A percentile compares a stretch with the other conserved stretches of the same genome.
Evolutionary conservation across 2,797 vertebrate species (phyloP).

Genomic region (Rhadinocentrus ornatus): DNA sequence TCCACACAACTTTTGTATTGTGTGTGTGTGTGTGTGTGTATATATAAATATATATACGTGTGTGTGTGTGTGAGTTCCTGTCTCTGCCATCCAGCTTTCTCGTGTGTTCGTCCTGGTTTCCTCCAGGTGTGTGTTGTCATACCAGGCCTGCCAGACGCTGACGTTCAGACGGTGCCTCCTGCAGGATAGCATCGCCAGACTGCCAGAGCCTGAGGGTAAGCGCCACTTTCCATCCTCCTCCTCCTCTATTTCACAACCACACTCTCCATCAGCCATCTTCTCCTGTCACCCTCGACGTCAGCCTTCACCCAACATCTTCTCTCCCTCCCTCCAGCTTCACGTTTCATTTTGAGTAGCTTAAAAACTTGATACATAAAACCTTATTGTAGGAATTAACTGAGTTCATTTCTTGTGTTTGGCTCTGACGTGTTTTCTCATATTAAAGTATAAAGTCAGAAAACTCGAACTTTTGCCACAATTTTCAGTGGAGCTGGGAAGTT

Average conservation of each 20-base stretch:
- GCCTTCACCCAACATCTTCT: constrained; percentile 34
- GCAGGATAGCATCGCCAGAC: constrained; percentile 92
- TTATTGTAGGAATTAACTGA: constrained; percentile 23
- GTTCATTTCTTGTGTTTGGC: not conserved
- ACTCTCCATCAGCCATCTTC: constrained; percentile 54
- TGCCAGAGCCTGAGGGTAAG: constrained; percentile 92
- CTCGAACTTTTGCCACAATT: not conserved
- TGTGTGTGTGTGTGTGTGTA: constrained; percentile 23
- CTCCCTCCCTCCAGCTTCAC: constrained; percentile 44
- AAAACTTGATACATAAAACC: constrained; percentile 32
- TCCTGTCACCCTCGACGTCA: constrained; percentile 62
- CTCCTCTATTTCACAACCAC: constrained; percentile 57
- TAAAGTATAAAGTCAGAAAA: too few species aligned
- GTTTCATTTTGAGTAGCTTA: constrained; percentile 15
- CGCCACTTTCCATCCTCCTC: constrained; percentile 62
- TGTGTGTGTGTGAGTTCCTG: constrained; percentile 20
- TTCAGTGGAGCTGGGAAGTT: not conserved
- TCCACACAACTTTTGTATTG: constrained; percentile 45
- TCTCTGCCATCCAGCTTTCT: constrained; percentile 52
- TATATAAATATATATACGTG: not conserved
- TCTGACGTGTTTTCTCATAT: too few species aligned
- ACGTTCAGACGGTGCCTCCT: constrained; percentile 94
- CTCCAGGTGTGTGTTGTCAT: constrained; percentile 94
- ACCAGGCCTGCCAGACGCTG: constrained; percentile 95
- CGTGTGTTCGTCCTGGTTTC: constrained; percentile 62